A percentile compares a stretch with the other conserved stretches of the same genome.
phyloP scores from a whole-genome alignment of 2,888 invertebrate species.

The Nomada ruficornis region DNA sequence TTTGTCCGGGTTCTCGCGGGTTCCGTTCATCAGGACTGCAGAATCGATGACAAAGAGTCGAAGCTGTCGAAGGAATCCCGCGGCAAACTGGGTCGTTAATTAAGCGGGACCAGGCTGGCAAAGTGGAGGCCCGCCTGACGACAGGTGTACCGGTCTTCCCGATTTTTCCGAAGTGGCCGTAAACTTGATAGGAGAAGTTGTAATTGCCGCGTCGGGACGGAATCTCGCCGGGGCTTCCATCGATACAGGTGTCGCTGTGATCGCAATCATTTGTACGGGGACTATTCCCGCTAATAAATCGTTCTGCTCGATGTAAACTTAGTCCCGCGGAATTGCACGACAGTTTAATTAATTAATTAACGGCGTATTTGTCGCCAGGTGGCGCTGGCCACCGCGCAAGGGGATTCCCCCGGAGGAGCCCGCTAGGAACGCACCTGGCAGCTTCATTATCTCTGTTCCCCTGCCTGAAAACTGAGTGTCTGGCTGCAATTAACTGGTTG shows the following conservation, averaged over 20 bases:
- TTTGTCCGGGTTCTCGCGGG: not conserved
- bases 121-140: too few relatives aligned
- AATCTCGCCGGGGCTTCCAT: not conserved
- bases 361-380: not conserved
- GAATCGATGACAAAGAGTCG: not conserved
- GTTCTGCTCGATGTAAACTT: not conserved
- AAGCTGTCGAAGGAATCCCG: not conserved
- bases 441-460: too few relatives aligned
- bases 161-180: too few relatives aligned
- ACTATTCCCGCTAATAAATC: not conserved
- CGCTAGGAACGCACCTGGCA: too few relatives aligned
- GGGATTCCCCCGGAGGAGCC: too few relatives aligned
- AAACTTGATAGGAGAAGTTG: conserved; percentile 5
- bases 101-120: not conserved
- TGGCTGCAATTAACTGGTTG: too few relatives aligned
- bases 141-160: too few relatives aligned
- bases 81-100: conserved; percentile 13
- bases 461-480: too few relatives aligned
- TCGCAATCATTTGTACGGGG: not conserved
- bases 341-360: conserved; percentile 28
- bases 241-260: not conserved
- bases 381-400: too few relatives aligned
- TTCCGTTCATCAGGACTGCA: not conserved
- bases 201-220: not conserved
- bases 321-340: conserved; percentile 1